phyloP scores from a whole-genome alignment of 2,888 invertebrate genomes.

The Drepanosiphum platanoidis region DNA sequence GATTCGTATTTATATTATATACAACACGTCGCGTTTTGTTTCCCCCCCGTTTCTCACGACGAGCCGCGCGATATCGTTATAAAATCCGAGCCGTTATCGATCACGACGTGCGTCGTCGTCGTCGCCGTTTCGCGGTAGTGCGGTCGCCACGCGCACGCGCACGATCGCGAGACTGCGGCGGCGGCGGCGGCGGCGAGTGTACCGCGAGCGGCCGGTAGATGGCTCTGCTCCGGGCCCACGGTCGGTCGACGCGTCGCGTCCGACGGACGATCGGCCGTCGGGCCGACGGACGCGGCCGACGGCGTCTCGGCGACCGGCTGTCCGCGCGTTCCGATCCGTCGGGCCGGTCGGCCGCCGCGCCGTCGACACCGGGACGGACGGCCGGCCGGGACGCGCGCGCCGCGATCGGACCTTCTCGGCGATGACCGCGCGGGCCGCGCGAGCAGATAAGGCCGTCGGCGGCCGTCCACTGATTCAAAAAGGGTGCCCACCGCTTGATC shows the following conservation, averaged over 20 bases:
- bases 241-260: background rate
- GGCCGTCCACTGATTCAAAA: background rate
- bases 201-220: constrained; percentile 32
- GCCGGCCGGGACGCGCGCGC: fast-evolving
- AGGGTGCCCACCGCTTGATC: constrained; percentile 51
- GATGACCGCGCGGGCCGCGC: fast-evolving
- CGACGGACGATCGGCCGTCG: background rate
- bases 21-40: too few species aligned
- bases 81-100: background rate
- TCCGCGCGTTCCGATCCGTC: background rate
- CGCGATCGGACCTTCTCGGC: background rate
- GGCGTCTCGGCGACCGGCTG: background rate
- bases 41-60: too few species aligned
- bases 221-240: background rate
- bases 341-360: background rate
- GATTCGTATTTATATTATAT: too few species aligned
- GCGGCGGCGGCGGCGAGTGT: background rate
- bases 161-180: background rate
- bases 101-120: too few species aligned
- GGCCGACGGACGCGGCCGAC: background rate
- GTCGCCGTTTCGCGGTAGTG: too few species aligned
- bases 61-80: too few species aligned
- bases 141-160: background rate
- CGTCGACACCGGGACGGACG: background rate
- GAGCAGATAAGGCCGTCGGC: background rate